phyloP scores from a whole-genome alignment of 2,797 vertebrate species.

The Allobates femoralis region DNA sequence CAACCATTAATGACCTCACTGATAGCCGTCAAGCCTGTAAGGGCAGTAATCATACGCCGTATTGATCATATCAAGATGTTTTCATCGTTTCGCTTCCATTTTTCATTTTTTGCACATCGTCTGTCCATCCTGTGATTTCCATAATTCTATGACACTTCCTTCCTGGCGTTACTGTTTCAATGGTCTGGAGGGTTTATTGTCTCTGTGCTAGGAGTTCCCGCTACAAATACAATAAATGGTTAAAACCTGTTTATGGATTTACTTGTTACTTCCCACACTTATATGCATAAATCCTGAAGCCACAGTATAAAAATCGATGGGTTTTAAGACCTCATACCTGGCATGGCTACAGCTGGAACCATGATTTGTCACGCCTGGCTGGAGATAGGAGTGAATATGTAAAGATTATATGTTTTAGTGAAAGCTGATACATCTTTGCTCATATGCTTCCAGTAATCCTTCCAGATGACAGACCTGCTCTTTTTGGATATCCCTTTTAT shows the following conservation, averaged over 20 bases:
- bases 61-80: no score
- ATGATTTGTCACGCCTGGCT: constrained; percentile 26
- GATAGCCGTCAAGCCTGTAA: no score
- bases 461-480: constrained; percentile 44
- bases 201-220: no score
- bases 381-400: constrained; percentile 10
- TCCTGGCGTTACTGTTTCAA: no score
- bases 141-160: no score
- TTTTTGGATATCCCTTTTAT: constrained; percentile 36
- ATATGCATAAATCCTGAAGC: neutral
- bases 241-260: neutral
- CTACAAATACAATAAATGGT: neutral
- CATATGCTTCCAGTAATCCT: constrained; percentile 22
- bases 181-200: no score
- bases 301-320: neutral
- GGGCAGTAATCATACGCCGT: no score
- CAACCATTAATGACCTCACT: no score
- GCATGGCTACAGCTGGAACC: neutral
- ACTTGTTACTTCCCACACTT: neutral
- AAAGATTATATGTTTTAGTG: constrained; percentile 39
- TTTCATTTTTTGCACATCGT: no score
- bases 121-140: no score
- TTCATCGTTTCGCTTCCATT: no score
- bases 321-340: neutral
- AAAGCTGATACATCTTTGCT: constrained; percentile 43